These are phyloP conservation scores for Cordilura impudica DNA, from an alignment of 2,888 invertebrate species.

Conservation along the genomic window DNA sequence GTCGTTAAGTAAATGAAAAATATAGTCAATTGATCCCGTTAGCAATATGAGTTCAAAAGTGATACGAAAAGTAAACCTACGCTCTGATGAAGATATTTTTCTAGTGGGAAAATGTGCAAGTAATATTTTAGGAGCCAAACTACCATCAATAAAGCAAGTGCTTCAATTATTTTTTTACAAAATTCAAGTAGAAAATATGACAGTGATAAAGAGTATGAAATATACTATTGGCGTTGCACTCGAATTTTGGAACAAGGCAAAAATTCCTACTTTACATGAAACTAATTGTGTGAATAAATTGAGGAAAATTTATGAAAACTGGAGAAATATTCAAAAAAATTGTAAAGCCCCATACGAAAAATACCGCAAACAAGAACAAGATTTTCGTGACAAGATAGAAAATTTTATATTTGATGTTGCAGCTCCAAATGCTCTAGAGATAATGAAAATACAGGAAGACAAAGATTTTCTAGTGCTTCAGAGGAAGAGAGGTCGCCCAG, in stretches of 20 bases:
- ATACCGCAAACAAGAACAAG: constrained; percentile 15
- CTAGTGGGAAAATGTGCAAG: background rate
- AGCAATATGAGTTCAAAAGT: background rate
- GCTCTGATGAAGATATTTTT: constrained; percentile 12
- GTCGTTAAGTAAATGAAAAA: constrained; percentile 16
- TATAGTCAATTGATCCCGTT: constrained; percentile 20
- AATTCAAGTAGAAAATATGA: background rate
- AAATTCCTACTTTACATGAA: background rate
- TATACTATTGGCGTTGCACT: constrained; percentile 1
- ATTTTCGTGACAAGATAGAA: constrained; percentile 18
- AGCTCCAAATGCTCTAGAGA: constrained; percentile 11
- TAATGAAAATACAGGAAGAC: background rate
- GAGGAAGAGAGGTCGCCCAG: constrained; percentile 23
- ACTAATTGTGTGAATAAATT: too few species aligned
- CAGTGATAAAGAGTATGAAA: constrained; percentile 3
- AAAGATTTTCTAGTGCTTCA: constrained; percentile 1
- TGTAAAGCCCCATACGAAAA: background rate
- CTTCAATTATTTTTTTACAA: constrained; percentile 1
- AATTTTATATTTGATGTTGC: constrained; percentile 26
- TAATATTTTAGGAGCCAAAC: too few species aligned
- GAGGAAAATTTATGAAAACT: background rate
- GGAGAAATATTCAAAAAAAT: background rate
- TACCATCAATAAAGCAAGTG: background rate
- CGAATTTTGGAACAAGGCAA: background rate
- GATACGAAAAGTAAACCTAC: background rate